Evolutionary conservation across 2,113 vertebrate genomes (phyloP).

Genomic region (Melanerpes formicivorus): DNA sequence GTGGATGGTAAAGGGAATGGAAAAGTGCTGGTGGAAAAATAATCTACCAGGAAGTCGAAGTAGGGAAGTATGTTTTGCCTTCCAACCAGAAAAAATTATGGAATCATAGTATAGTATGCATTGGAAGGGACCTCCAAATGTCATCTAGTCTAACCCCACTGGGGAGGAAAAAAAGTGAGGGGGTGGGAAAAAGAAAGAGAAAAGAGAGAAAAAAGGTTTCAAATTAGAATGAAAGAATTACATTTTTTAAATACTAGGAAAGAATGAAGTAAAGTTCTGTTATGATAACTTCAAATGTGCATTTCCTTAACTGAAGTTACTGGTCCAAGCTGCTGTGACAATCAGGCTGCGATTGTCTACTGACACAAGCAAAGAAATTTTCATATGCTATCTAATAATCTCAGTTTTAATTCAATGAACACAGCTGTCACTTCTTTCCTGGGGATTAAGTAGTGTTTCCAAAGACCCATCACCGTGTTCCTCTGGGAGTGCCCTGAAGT

Average conservation of each 20-base stretch:
- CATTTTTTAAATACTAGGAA: neutral
- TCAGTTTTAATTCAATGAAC: neutral
- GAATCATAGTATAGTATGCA: too few relatives aligned
- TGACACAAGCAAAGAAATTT: neutral
- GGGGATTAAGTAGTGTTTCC: neutral
- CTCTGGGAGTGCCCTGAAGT: slow-evolving; percentile 77
- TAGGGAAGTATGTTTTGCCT: neutral
- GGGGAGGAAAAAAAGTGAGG: neutral
- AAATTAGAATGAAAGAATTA: neutral
- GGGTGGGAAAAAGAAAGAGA: too few relatives aligned
- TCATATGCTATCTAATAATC: neutral
- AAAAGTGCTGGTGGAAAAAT: neutral
- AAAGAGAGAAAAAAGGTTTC: neutral
- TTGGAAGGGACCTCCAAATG: too few relatives aligned
- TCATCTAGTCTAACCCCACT: too few relatives aligned
- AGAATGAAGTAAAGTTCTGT: neutral
- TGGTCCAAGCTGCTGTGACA: neutral
- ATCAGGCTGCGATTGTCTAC: neutral
- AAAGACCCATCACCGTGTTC: neutral
- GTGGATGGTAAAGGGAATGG: neutral
- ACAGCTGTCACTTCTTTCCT: slow-evolving; percentile 62
- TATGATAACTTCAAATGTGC: neutral
- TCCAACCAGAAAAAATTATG: neutral
- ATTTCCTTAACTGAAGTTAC: neutral
- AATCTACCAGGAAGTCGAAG: neutral